Conservation (phyloP, 2,888 invertebrate species). For the Mongoloraphidia duomilia region DNA sequence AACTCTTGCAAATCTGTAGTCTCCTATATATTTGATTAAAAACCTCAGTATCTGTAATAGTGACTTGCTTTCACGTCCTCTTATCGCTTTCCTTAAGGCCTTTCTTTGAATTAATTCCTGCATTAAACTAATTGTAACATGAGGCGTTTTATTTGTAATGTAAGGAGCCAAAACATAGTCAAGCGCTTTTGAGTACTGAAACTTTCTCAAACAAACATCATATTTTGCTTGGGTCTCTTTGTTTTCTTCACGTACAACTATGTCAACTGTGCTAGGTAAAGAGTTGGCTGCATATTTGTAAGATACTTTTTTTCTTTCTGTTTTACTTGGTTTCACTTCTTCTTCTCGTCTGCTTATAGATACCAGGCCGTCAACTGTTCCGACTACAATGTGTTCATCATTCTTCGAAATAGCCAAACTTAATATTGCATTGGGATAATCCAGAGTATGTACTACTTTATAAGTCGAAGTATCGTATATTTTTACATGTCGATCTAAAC, state of each 20-base stretch:
- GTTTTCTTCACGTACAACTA: conserved; percentile 31
- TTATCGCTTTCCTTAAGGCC: conserved; percentile 60
- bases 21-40: conserved; percentile 56
- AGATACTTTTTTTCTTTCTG: conserved; percentile 36
- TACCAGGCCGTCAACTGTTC: conserved; percentile 85
- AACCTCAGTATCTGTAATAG: conserved; percentile 58
- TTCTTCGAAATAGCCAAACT: conserved; percentile 62
- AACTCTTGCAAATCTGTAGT: conserved; percentile 56
- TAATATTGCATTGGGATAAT: conserved; percentile 81
- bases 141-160: conserved; percentile 50
- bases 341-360: conserved; percentile 69
- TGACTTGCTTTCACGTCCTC: conserved; percentile 51
- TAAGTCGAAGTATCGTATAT: conserved; percentile 79
- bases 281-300: conserved; percentile 30
- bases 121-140: conserved; percentile 63
- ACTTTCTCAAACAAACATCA: conserved; percentile 61
- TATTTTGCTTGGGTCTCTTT: conserved; percentile 37
- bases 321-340: conserved; percentile 26
- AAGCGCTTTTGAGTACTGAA: conserved; percentile 69
- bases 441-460: conserved; percentile 74
- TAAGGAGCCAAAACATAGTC: conserved; percentile 48
- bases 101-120: conserved; percentile 77
- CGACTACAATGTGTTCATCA: conserved; percentile 78
- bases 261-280: conserved; percentile 32
- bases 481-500: conserved; percentile 87